Evolutionary conservation across 2,113 vertebrate genomes (phyloP), one percentile per base, ranked within the genome.

Genomic region (Callionymus lyra): DNA sequence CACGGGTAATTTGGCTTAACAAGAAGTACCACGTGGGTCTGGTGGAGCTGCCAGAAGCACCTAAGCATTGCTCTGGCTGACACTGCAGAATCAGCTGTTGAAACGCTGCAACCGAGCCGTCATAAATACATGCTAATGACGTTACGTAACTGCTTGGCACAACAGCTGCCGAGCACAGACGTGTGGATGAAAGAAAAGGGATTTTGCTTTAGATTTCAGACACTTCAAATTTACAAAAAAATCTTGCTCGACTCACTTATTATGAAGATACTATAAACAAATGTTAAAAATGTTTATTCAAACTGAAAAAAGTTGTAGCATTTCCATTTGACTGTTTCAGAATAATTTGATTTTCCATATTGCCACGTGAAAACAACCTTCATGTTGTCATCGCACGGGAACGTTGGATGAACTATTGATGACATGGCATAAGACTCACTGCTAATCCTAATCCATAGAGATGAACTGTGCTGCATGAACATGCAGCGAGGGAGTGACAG

Each of bases 391-490:
- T 27, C 8, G 21, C 21, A 27, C 8, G 21, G 4, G 21, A 4
- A 27, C 8, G 21, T 5, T 27, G 21, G 21, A 27, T 27, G 21
- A 27, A 27, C 45, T 39, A 54, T 37, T 67, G 63, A 72, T 74
- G 68, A 74, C 63, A 64, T 58, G 63, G 63, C 72, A 72, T n/a
- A 71, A 71, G 51, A 70, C 21, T 46, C 42, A 8, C 38, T 53
- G 18, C 38, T 77, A 70, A 75, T 79, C 72, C 74, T 82, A 81
- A 81, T 79, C 74, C 72, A 56, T n/a, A 37, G 53, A 70, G 68
- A 79, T 70, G 46, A 72, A 65, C 43, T 41, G 46, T 18, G 35
- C 51, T 43, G 35, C 1, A 53, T 53, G 63, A 58, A 57, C 50
- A 38, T 14, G 38, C 38, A 42, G 54, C 12, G 34, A 34, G 40